Evolutionary conservation across 2,113 vertebrate genomes (phyloP).

Genomic region (Physeter macrocephalus): DNA sequence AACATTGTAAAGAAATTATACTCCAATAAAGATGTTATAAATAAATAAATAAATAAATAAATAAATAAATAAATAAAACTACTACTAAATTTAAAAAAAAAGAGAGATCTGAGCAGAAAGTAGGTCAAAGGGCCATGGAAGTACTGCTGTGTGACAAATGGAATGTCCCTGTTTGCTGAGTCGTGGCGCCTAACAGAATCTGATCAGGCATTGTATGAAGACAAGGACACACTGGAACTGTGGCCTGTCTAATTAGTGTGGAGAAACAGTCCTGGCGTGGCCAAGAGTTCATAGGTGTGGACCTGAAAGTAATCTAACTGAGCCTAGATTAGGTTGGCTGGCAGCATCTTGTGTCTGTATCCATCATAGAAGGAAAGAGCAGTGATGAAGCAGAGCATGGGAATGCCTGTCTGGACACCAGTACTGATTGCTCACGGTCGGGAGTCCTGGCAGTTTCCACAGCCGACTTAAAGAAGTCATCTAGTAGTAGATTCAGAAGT

Average conservation of each 20-base stretch:
- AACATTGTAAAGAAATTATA: too few relatives aligned
- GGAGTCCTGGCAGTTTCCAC: slow-evolving; percentile 86
- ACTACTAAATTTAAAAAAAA: too few relatives aligned
- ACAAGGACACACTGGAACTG: slow-evolving; percentile 92
- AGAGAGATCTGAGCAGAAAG: neutral
- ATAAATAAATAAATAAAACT: too few relatives aligned
- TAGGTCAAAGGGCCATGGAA: slow-evolving; percentile 28
- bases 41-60: too few relatives aligned
- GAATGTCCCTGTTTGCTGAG: slow-evolving; percentile 52
- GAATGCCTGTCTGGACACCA: slow-evolving; percentile 93
- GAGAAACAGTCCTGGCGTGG: slow-evolving; percentile 87
- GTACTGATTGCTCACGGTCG: slow-evolving; percentile 89
- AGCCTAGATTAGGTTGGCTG: slow-evolving; percentile 97
- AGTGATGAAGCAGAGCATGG: slow-evolving; percentile 97
- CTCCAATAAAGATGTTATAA: too few relatives aligned
- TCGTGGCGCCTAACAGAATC: neutral
- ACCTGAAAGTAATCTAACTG: slow-evolving; percentile 98
- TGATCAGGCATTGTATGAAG: slow-evolving; percentile 91
- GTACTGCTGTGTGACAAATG: neutral
- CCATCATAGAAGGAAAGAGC: slow-evolving; percentile 97
- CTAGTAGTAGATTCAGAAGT: slow-evolving; percentile 92
- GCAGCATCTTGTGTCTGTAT: slow-evolving; percentile 90
- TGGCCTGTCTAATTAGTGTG: slow-evolving; percentile 98
- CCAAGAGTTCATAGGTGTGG: slow-evolving; percentile 92
- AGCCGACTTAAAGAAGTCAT: slow-evolving; percentile 90